These are phyloP conservation scores for Heloderma charlesbogerti DNA, from an alignment of 2,113 vertebrate species.

Conservation along the genomic window DNA sequence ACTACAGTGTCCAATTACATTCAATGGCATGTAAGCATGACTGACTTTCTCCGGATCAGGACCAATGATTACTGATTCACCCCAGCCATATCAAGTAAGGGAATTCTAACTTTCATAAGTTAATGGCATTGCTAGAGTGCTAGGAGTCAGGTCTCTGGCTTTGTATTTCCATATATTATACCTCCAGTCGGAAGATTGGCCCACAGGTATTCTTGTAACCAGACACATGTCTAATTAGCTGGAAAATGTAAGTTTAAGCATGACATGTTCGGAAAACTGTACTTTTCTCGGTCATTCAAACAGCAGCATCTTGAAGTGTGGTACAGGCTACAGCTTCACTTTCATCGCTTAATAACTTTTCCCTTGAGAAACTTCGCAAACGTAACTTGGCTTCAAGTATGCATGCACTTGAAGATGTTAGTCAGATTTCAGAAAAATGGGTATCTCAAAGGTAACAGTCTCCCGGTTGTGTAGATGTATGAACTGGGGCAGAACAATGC, in stretches of 20 bases:
- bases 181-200: not conserved
- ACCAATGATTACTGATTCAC: too few species aligned
- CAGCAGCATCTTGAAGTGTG: too few species aligned
- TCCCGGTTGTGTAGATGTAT: too few species aligned
- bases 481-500: too few species aligned
- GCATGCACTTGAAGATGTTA: too few species aligned
- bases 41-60: not conserved
- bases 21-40: not conserved
- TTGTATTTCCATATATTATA: not conserved
- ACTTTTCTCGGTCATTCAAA: not conserved
- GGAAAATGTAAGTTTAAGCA: not conserved
- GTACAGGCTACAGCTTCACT: too few species aligned
- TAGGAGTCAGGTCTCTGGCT: slow-evolving; percentile 6
- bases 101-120: not conserved
- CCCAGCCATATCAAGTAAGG: not conserved
- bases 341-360: too few species aligned
- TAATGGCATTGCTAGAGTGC: not conserved
- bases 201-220: not conserved
- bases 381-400: too few species aligned
- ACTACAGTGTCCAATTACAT: not conserved
- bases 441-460: too few species aligned
- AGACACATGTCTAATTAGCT: not conserved
- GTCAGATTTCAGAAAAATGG: too few species aligned
- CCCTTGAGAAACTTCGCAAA: too few species aligned
- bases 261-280: not conserved